phyloP scores from a whole-genome alignment of 2,113 vertebrate genomes.

The Egretta garzetta region DNA sequence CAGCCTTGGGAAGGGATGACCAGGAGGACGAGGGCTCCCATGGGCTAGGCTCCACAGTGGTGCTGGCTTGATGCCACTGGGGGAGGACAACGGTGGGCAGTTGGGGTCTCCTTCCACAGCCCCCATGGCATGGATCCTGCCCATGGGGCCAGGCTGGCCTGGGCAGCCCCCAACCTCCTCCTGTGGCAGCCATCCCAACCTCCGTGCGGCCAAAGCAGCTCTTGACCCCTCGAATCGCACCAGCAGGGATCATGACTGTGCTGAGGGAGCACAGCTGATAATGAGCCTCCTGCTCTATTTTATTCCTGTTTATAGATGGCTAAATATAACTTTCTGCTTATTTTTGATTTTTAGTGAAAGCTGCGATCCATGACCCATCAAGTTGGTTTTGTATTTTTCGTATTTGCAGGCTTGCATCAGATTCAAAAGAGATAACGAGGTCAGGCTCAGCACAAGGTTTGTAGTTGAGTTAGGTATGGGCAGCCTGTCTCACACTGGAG shows the following conservation, averaged over 20 bases:
- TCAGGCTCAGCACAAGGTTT: not conserved
- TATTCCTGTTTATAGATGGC: not conserved
- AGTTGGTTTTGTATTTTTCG: not conserved
- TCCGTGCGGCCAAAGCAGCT: fast-evolving
- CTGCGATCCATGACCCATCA: not conserved
- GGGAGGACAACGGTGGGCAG: fast-evolving
- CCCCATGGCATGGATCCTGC: not conserved
- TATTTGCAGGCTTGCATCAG: not conserved
- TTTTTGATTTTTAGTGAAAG: conserved; percentile 1
- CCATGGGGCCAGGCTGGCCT: not conserved
- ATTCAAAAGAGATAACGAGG: not conserved
- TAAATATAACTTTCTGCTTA: conserved; percentile 33
- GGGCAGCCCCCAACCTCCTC: not conserved
- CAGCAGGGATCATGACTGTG: fast-evolving
- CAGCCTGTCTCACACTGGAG: fast-evolving
- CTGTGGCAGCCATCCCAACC: not conserved
- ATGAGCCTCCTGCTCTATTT: not conserved
- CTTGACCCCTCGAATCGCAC: not conserved
- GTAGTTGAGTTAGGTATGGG: not conserved
- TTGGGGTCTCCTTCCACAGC: not conserved
- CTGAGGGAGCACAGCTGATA: not conserved
- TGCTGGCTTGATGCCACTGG: fast-evolving
- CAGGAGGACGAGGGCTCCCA: not conserved
- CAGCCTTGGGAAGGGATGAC: not conserved
- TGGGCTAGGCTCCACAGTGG: not conserved